Conservation (phyloP, 2,888 invertebrate species). For the Tenthredo amoena region DNA sequence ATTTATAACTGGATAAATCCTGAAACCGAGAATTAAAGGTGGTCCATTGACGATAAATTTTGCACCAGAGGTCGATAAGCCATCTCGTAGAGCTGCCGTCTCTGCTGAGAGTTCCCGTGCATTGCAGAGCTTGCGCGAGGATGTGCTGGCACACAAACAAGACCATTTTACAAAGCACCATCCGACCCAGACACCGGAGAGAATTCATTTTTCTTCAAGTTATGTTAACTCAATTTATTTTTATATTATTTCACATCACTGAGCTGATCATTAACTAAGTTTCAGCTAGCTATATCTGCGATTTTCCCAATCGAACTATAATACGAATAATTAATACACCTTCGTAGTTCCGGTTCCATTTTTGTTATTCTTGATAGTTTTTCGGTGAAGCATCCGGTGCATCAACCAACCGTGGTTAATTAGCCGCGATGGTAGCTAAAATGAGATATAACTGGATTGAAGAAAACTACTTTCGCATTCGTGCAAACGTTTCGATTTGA, state of each 20-base stretch:
- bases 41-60: conserved; percentile 33
- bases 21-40: conserved; percentile 38
- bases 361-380: not conserved
- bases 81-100: conserved; percentile 28
- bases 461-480: not conserved
- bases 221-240: not conserved
- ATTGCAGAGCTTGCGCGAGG: not conserved
- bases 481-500: not conserved
- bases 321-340: not conserved
- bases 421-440: not conserved
- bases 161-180: not conserved
- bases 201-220: not conserved
- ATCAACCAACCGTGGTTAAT: too few species aligned
- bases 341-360: not conserved
- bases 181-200: not conserved
- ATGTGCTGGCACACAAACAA: conserved; percentile 16
- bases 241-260: not conserved
- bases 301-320: not conserved
- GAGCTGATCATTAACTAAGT: not conserved
- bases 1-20: conserved; percentile 38
- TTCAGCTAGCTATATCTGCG: not conserved
- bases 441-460: not conserved
- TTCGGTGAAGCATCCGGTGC: not conserved
- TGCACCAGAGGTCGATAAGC: conserved; percentile 37
- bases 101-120: conserved; percentile 6